Conservation (phyloP, 2,797 vertebrate genomes). For the Platalea minor region DNA sequence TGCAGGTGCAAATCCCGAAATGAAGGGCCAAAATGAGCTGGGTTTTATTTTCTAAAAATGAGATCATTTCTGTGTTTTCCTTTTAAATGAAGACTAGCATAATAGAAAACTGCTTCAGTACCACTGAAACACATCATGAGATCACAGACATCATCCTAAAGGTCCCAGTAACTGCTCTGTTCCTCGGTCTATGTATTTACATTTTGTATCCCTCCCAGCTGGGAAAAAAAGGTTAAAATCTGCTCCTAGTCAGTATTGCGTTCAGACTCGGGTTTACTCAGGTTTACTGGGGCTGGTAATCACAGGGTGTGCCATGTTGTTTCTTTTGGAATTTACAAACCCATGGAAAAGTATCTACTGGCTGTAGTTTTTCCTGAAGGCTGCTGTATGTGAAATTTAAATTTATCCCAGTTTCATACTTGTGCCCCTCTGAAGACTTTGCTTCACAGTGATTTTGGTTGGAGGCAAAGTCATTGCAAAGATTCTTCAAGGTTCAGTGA, state of each 20-base stretch:
- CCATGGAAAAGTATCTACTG: slow-evolving; percentile 5
- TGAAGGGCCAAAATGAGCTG: not conserved
- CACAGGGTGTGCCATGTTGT: not conserved
- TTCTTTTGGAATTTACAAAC: slow-evolving; percentile 35
- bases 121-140: not conserved
- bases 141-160: not conserved
- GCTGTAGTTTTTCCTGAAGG: not conserved
- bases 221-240: slow-evolving; percentile 52
- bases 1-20: not conserved
- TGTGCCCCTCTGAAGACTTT: not conserved
- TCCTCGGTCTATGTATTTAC: not conserved
- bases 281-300: slow-evolving; percentile 4
- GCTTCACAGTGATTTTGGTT: not conserved
- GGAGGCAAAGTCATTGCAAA: not conserved
- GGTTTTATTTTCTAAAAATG: not conserved
- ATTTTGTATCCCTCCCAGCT: slow-evolving; percentile 22
- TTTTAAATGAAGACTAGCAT: not conserved
- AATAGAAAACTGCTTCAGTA: not conserved
- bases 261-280: not conserved
- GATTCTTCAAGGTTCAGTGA: not conserved
- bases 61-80: not conserved
- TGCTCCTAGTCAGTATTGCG: not conserved
- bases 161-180: slow-evolving; percentile 15
- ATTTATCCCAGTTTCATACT: not conserved
- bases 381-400: not conserved